Percentiles rank a stretch among this genome's conserved stretches.
Conservation (phyloP, 2,797 vertebrate genomes). For the Enteromius paludinosus region DNA sequence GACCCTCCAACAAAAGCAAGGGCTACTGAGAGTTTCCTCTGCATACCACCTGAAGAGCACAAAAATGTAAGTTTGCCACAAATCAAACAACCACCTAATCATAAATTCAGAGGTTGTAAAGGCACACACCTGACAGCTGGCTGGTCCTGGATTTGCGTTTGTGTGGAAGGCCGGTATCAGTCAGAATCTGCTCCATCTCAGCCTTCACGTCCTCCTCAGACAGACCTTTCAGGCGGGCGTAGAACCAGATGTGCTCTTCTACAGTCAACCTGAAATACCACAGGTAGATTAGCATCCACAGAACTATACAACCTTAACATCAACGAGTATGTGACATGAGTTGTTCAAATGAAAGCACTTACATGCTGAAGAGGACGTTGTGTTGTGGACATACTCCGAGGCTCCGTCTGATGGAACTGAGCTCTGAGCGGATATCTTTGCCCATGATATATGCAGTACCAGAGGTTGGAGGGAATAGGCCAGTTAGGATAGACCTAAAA, state of each 20-base stretch:
- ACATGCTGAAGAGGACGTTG: conserved; percentile 96
- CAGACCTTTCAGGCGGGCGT: conserved; percentile 92
- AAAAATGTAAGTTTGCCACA: background rate
- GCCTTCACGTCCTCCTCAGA: conserved; percentile 87
- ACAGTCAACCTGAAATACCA: conserved; percentile 88
- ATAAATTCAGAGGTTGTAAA: background rate
- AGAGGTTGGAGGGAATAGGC: conserved; percentile 95
- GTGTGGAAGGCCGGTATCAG: conserved; percentile 90
- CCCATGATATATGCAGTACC: conserved; percentile 97
- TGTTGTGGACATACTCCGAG: conserved; percentile 97
- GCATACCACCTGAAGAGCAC: conserved; percentile 88
- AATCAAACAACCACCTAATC: background rate
- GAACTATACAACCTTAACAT: background rate
- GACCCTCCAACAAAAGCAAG: conserved; percentile 97
- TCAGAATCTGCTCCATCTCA: conserved; percentile 93
- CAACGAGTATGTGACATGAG: background rate
- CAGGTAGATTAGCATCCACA: background rate
- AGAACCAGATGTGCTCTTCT: conserved; percentile 99
- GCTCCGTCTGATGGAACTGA: conserved; percentile 91
- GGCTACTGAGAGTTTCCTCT: conserved; percentile 96
- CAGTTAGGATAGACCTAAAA: conserved; percentile 95
- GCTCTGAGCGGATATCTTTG: conserved; percentile 92
- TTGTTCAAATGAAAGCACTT: conserved; percentile 44
- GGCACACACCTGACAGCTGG: conserved; percentile 88
- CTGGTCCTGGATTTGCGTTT: conserved; percentile 89